Conservation (phyloP, 2,888 invertebrate species). For the Anticlea derivata region DNA sequence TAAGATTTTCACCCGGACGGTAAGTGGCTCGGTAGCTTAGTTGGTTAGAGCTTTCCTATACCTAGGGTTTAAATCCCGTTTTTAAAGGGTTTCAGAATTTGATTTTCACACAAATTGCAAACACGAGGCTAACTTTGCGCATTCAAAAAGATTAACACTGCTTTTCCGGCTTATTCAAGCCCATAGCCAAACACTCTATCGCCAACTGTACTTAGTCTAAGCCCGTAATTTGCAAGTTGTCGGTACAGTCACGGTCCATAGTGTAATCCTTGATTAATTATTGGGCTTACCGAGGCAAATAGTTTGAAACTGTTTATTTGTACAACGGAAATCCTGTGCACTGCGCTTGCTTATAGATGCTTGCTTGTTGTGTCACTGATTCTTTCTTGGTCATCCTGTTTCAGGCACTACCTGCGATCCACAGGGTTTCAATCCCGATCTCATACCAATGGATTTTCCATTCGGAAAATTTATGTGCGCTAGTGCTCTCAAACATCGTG, state of each 20-base stretch:
- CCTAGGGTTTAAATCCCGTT: too few species aligned
- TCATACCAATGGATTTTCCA: too few species aligned
- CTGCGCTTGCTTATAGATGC: slow-evolving; percentile 7
- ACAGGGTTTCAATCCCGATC: too few species aligned
- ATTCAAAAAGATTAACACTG: neutral
- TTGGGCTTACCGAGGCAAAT: slow-evolving; percentile 33
- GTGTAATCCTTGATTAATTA: slow-evolving; percentile 41
- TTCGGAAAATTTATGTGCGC: too few species aligned
- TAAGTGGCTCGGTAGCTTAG: too few species aligned
- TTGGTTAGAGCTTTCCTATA: too few species aligned
- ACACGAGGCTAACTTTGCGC: neutral
- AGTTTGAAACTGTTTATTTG: slow-evolving; percentile 24
- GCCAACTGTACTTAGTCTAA: slow-evolving; percentile 31
- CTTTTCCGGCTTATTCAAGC: slow-evolving; percentile 8
- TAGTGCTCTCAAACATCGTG: too few species aligned
- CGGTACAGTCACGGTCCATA: slow-evolving; percentile 36
- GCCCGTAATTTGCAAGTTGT: slow-evolving; percentile 40
- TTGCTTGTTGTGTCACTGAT: neutral
- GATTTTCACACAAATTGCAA: too few species aligned
- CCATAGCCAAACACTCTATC: slow-evolving; percentile 17
- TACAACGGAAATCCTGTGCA: slow-evolving; percentile 7
- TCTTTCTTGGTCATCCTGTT: too few species aligned
- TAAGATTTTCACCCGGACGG: too few species aligned
- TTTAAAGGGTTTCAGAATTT: too few species aligned
- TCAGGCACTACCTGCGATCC: too few species aligned